Percentiles rank a stretch among this genome's conserved stretches.
Evolutionary conservation across 1,140 invertebrate genomes (phyloP).

Genomic region (Mesaphorura yosii): DNA sequence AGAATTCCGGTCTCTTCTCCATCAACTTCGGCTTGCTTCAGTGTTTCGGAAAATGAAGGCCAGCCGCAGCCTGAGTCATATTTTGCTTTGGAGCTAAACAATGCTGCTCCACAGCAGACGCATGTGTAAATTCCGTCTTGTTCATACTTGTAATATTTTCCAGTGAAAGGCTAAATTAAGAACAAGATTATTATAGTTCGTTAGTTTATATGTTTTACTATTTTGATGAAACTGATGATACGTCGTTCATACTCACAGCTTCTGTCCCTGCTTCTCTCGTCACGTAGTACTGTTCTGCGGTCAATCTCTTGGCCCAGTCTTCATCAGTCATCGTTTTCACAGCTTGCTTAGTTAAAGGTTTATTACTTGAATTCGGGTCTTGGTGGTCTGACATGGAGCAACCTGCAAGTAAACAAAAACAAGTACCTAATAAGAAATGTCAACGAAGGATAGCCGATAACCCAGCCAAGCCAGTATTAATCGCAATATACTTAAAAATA

Average conservation of each 20-base stretch:
- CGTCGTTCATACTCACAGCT: constrained; percentile 26
- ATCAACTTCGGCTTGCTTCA: constrained; percentile 20
- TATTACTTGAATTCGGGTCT: no score
- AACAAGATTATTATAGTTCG: not conserved
- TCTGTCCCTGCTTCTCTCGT: constrained; percentile 36
- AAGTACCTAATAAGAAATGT: no score
- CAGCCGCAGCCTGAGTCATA: constrained; percentile 42
- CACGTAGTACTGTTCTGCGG: constrained; percentile 34
- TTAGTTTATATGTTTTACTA: not conserved
- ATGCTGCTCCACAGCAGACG: constrained; percentile 34
- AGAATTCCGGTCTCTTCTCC: constrained; percentile 11
- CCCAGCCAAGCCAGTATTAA: no score
- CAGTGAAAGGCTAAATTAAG: constrained; percentile 34
- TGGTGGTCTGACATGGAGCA: no score
- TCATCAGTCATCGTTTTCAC: not conserved
- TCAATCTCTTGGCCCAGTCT: constrained; percentile 33
- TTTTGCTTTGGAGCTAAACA: constrained; percentile 36
- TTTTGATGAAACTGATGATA: not conserved
- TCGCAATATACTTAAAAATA: no score
- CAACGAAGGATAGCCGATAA: no score
- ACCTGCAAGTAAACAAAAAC: no score
- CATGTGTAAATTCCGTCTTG: constrained; percentile 35
- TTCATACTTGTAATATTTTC: constrained; percentile 33
- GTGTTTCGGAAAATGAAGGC: constrained; percentile 41
- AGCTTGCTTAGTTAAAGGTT: no score